phyloP scores from a whole-genome alignment of 2,888 invertebrate genomes.

The Lepidocyrtinus sp. region DNA sequence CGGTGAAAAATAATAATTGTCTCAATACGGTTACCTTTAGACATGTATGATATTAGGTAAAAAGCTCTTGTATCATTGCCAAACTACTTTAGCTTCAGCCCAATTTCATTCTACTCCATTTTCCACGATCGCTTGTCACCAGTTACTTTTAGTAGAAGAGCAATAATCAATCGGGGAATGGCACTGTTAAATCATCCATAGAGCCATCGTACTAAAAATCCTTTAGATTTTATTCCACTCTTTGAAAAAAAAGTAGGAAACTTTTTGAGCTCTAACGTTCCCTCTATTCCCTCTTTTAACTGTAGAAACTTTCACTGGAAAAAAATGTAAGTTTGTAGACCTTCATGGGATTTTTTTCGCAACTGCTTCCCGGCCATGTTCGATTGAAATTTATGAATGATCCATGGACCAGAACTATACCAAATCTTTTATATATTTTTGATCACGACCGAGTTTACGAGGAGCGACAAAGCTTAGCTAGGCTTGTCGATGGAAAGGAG shows the following conservation, averaged over 20 bases:
- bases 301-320: slow-evolving; percentile 38
- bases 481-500: too few species aligned
- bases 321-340: slow-evolving; percentile 27
- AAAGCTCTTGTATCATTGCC: too few species aligned
- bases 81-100: too few species aligned
- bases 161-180: background rate
- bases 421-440: background rate
- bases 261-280: too few species aligned
- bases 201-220: background rate
- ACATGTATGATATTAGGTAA: too few species aligned
- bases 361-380: slow-evolving; percentile 39
- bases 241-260: background rate
- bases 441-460: slow-evolving; percentile 7
- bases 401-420: slow-evolving; percentile 21
- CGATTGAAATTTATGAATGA: slow-evolving; percentile 58
- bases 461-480: too few species aligned
- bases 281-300: slow-evolving; percentile 8
- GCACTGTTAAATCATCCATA: background rate
- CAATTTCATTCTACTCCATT: too few species aligned
- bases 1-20: too few species aligned
- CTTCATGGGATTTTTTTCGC: slow-evolving; percentile 33
- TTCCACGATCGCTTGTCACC: too few species aligned
- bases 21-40: too few species aligned
- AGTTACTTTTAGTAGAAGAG: background rate
- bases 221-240: background rate